Conservation (phyloP, 2,888 invertebrate genomes). For the Chorisops tibialis region DNA sequence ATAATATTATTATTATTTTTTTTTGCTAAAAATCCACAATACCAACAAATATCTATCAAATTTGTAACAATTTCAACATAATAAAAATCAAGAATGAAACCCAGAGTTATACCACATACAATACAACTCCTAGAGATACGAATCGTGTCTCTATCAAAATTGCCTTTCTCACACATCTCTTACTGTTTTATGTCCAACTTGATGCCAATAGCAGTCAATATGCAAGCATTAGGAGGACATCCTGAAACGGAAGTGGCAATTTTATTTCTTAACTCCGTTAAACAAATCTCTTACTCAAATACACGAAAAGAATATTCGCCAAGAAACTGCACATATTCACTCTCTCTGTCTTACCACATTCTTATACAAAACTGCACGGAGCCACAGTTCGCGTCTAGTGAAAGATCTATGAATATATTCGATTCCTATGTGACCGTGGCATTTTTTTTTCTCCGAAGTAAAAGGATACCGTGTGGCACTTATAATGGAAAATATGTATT, state of each 20-base stretch:
- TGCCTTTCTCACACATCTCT: neutral
- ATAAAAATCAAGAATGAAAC: too few species aligned
- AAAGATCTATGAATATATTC: conserved; percentile 8
- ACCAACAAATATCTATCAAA: too few species aligned
- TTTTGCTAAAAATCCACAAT: too few species aligned
- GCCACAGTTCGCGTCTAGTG: conserved; percentile 1
- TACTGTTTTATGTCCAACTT: neutral
- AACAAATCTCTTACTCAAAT: conserved; percentile 21
- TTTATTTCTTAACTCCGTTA: conserved; percentile 14
- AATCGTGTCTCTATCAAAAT: neutral
- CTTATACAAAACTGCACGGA: neutral
- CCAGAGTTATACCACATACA: too few species aligned
- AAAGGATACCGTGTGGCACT: conserved; percentile 25
- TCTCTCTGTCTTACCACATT: too few species aligned
- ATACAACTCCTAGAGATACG: neutral
- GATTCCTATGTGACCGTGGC: conserved; percentile 6
- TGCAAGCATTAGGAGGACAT: neutral
- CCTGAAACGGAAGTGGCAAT: conserved; percentile 8
- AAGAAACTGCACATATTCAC: neutral
- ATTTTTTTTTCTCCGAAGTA: too few species aligned
- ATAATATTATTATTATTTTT: too few species aligned
- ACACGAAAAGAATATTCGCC: neutral
- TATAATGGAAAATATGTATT: conserved; percentile 49
- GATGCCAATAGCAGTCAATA: neutral
- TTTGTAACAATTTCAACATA: too few species aligned